A percentile compares a stretch with the other conserved stretches of the same genome.
These are phyloP conservation scores for Drosophila mercatorum DNA, from an alignment of 2,888 invertebrate genomes.

Conservation along the genomic window DNA sequence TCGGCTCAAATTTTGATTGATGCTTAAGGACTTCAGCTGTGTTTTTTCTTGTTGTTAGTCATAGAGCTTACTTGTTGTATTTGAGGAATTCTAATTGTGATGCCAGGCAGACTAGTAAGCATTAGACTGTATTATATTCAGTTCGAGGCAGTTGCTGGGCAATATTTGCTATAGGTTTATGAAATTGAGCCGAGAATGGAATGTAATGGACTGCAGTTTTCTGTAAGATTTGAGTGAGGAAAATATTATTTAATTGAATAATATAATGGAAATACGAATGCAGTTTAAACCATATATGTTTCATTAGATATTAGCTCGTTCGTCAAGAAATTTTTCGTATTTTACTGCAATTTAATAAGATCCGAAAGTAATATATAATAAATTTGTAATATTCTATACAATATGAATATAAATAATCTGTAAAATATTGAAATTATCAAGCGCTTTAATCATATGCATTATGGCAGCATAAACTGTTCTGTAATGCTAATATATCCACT, in stretches of 20 bases:
- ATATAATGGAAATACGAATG: not conserved
- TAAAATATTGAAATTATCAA: too few species aligned
- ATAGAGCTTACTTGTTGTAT: not conserved
- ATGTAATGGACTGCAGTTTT: too few species aligned
- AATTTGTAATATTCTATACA: too few species aligned
- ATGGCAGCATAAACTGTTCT: not conserved
- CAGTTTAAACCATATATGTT: not conserved
- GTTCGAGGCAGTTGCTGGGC: not conserved
- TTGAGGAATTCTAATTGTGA: slow-evolving; percentile 1
- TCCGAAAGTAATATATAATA: too few species aligned
- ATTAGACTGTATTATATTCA: not conserved
- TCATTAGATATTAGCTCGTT: too few species aligned
- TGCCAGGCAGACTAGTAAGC: not conserved
- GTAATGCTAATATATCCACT: not conserved
- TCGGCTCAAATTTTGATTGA: slow-evolving; percentile 13
- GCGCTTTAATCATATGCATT: not conserved
- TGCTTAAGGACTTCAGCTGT: slow-evolving; percentile 1
- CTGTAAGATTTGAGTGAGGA: too few species aligned
- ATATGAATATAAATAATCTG: not conserved
- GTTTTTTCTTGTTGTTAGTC: not conserved
- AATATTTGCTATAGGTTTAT: not conserved
- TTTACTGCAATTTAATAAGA: too few species aligned
- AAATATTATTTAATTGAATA: too few species aligned
- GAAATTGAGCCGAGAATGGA: too few species aligned
- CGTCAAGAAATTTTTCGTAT: too few species aligned